Base-by-base conservation (phyloP, 2,888 invertebrate species). In the Eupithecia pulchellata region DNA sequence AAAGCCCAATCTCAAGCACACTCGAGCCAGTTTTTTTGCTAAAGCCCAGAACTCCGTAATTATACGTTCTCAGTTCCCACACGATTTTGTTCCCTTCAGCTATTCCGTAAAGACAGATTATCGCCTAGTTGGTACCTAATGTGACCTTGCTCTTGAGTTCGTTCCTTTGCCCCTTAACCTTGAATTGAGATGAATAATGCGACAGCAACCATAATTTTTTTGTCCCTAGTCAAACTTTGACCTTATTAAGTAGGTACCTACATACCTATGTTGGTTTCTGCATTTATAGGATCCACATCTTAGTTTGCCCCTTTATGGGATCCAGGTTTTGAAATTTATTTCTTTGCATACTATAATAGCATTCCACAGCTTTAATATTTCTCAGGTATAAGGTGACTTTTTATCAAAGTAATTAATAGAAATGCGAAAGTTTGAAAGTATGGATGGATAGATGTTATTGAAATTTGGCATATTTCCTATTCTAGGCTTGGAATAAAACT, bases 1-100 rank as follows among this genome's bases (percentile, higher is more conserved):
- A 60, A 32, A 60, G 58, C 58, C 58, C 58, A 60, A 60, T 60
- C 32, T 60, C n/a, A 17, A 60, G n/a, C 58, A 32, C 32, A 60
- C 58, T 32, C 58, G 32, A n/a, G 30, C 32, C 4, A 11, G 52
- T 52, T 60, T 60, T 47, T 60, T 60, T 60, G 32, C 32, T 32
- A 32, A 60, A 60, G 20, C 58, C 17, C 30, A 30, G 57, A 58
- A 30, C 14, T 30, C 20, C 27, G 30, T 60, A 60, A 60, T 60
- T 60, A 60, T 4, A 25, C 8, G 57, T 58, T 29, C 29, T 17
- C 17, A 29, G 58, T 58, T 60, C 58, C 9, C 42, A 42, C 17
- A 60, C 29, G 58, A 60, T 32, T 30, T n/a, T 32, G 20, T 14
- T 57, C 29, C 58, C 30, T 29, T 60, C 25, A 52, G 52, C 25